These are phyloP conservation scores for Junonia oenone DNA, from an alignment of 2,888 invertebrate species.

Conservation along the genomic window DNA sequence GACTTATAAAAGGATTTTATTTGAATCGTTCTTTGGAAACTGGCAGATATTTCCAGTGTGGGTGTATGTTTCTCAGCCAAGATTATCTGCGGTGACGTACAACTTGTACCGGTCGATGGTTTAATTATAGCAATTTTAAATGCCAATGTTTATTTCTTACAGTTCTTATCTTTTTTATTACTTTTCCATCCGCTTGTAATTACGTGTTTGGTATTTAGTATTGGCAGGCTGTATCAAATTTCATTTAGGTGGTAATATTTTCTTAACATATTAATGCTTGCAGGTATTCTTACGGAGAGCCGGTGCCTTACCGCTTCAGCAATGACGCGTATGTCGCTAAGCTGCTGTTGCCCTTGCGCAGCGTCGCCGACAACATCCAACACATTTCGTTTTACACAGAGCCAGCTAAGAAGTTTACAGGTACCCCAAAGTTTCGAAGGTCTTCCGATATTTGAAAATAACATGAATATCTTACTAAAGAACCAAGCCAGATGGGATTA, in stretches of 20 bases:
- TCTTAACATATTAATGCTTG: neutral
- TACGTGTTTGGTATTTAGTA: neutral
- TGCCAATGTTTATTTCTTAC: constrained; percentile 62
- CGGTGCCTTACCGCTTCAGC: constrained; percentile 81
- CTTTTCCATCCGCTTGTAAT: constrained; percentile 22
- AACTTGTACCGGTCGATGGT: constrained; percentile 42
- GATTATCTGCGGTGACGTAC: constrained; percentile 47
- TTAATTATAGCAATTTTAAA: constrained; percentile 70
- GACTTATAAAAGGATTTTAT: constrained; percentile 14
- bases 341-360: constrained; percentile 82
- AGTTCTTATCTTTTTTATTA: constrained; percentile 51
- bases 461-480: neutral
- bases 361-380: constrained; percentile 81
- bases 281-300: constrained; percentile 77
- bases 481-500: neutral
- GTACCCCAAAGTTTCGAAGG: constrained; percentile 54
- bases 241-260: neutral
- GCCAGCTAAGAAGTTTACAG: constrained; percentile 84
- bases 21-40: constrained; percentile 11
- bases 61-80: constrained; percentile 58
- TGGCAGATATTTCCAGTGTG: constrained; percentile 38
- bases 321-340: constrained; percentile 87
- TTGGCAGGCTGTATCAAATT: neutral
- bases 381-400: constrained; percentile 84
- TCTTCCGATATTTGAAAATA: neutral